Conservation (phyloP, 2,797 vertebrate species). For the Schizothorax lantsangensis region DNA sequence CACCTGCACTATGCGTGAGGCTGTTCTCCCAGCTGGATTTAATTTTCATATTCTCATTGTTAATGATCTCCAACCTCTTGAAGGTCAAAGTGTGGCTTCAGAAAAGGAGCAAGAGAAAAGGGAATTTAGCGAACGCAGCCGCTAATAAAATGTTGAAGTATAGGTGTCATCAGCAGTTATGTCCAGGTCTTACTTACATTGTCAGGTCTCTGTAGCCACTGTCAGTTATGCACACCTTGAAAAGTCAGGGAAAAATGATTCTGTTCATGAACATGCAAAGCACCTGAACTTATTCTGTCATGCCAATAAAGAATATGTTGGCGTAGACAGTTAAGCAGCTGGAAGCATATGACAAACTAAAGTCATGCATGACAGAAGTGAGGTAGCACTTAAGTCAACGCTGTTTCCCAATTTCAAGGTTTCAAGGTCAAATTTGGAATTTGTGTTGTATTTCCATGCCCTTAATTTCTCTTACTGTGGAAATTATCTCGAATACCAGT, state of each 20-base stretch:
- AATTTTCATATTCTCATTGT: conserved; percentile 56
- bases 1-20: conserved; percentile 36
- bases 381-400: not conserved
- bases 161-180: conserved; percentile 41
- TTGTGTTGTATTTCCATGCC: not conserved
- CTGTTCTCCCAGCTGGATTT: conserved; percentile 52
- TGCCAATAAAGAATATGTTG: conserved; percentile 6
- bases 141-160: conserved; percentile 49
- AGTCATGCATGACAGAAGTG: conserved; percentile 14
- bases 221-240: conserved; percentile 38
- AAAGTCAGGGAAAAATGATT: conserved; percentile 20
- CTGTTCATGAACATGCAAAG: conserved; percentile 7
- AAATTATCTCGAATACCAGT: conserved; percentile 25
- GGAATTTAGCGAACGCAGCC: conserved; percentile 16
- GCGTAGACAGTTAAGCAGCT: conserved; percentile 4
- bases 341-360: conserved; percentile 29
- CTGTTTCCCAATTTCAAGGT: not conserved
- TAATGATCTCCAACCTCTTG: conserved; percentile 61
- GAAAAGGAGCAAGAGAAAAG: conserved; percentile 2
- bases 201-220: conserved; percentile 31
- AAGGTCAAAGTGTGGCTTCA: conserved; percentile 52
- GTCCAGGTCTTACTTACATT: conserved; percentile 42
- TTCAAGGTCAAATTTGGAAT: not conserved
- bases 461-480: conserved; percentile 16
- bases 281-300: conserved; percentile 11